phyloP scores from a whole-genome alignment of 2,888 invertebrate species.

The Fragum sueziense region DNA sequence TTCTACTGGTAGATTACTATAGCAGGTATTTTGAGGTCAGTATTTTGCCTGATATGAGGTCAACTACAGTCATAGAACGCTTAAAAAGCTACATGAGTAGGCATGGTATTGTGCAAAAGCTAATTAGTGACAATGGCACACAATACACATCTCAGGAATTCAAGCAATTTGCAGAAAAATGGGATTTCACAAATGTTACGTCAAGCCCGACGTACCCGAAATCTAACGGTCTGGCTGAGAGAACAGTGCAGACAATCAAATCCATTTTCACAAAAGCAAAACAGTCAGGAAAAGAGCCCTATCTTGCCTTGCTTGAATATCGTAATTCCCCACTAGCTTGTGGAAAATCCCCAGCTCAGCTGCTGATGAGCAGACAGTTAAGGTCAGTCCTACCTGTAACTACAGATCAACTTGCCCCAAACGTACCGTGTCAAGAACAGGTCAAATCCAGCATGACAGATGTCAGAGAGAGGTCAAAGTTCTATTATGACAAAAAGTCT shows the following conservation, averaged over 20 bases:
- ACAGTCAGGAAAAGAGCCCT: not conserved
- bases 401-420: not conserved
- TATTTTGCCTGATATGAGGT: conserved; percentile 17
- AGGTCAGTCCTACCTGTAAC: conserved; percentile 31
- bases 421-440: not conserved
- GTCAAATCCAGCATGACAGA: not conserved
- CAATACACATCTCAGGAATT: conserved; percentile 48
- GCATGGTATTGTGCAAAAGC: conserved; percentile 21
- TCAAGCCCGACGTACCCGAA: conserved; percentile 51
- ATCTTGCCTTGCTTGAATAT: conserved; percentile 36
- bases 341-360: conserved; percentile 43
- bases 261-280: conserved; percentile 44
- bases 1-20: conserved; percentile 53
- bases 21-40: conserved; percentile 25
- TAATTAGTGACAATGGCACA: conserved; percentile 48
- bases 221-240: conserved; percentile 59
- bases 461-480: conserved; percentile 10
- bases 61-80: conserved; percentile 35
- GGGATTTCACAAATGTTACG: conserved; percentile 55
- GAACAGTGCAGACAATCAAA: conserved; percentile 58
- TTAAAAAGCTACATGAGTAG: conserved; percentile 48
- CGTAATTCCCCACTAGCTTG: conserved; percentile 37
- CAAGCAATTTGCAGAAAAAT: conserved; percentile 41
- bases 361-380: conserved; percentile 46
- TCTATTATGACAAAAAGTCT: not conserved